phyloP scores from a whole-genome alignment of 1,140 invertebrate species.

The Paraescarpia echinospica region DNA sequence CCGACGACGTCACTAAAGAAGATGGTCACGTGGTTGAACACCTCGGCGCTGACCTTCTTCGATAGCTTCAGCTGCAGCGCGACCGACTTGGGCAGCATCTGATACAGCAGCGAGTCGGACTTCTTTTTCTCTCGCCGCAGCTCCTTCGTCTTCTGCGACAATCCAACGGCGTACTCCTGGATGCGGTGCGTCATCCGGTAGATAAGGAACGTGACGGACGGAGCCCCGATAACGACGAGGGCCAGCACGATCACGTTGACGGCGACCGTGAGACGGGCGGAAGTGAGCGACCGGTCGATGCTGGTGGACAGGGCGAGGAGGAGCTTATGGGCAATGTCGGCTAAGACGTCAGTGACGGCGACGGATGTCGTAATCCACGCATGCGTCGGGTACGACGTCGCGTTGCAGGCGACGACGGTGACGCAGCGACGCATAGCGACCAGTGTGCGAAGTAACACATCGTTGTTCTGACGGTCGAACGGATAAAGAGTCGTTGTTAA shows the following conservation, averaged over 20 bases:
- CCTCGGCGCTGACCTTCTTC: conserved; percentile 73
- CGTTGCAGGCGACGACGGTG: neutral
- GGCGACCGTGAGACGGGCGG: conserved; percentile 20
- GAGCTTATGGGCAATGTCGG: neutral
- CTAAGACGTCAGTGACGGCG: neutral
- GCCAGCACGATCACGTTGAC: conserved; percentile 38
- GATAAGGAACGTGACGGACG: conserved; percentile 46
- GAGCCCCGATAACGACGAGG: conserved; percentile 45
- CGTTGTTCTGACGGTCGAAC: neutral
- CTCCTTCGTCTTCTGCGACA: conserved; percentile 54
- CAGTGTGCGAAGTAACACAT: neutral
- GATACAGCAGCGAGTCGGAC: conserved; percentile 48
- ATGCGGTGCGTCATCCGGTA: conserved; percentile 45
- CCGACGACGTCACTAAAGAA: conserved; percentile 91
- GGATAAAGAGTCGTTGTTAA: neutral
- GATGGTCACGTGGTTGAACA: conserved; percentile 83
- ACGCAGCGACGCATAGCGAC: neutral
- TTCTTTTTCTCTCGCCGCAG: conserved; percentile 50
- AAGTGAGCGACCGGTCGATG: neutral
- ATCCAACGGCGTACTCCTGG: conserved; percentile 51
- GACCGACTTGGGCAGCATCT: conserved; percentile 71
- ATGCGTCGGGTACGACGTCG: neutral
- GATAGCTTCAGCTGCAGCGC: conserved; percentile 66
- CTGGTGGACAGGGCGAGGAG: neutral
- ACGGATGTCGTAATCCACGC: neutral